Evolutionary conservation across 1,140 invertebrate genomes (phyloP), one percentile per base, ranked within the genome.

Genomic region (Campoletis sonorensis): DNA sequence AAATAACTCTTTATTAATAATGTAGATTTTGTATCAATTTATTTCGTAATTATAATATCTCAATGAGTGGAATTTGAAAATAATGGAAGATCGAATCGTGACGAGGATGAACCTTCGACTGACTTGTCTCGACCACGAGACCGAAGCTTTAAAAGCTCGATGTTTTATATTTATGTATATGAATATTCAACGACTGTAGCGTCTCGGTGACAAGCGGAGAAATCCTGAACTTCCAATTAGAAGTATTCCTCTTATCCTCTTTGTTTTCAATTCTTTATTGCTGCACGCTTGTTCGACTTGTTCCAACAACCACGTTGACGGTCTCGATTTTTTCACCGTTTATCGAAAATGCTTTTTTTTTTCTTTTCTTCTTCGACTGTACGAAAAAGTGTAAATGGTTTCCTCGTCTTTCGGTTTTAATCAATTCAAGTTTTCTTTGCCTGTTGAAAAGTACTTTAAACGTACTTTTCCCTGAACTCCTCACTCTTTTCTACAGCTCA

Each of bases 61-160:
- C 1, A 58, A 21, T 11, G 8, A 45, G 11, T 11, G 16, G 11
- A 64, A 23, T 64, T 26, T 64, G 3, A 13, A 27, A 26, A 26
- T 27, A 26, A 26, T 64, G 51, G 61, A 23, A 64, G 26, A 64
- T 27, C 26, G 61, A 64, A 13, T 15, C 61, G 61, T 23, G 23
- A 64, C 7, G 67, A 70, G 67, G 16, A 70, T 33, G 67, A 21
- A 70, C 30, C 30, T 70, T 33, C 30, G 67, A 70, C 67, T 70
- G 27, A 16, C 67, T 18, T 33, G 26, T 33, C 30, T 27, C n/a
- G 4, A 64, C 61, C 61, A 27, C 26, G 21, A 64, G 61, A 27
- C 26, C 61, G 61, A 64, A 70, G 67, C 67, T 64, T 70, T 70
- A 30, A 30, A 70, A 70, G 67, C 67, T 70, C 16, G 51, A 54